Conservation (phyloP, 2,888 invertebrate species). For the Stenodema calcarata region DNA sequence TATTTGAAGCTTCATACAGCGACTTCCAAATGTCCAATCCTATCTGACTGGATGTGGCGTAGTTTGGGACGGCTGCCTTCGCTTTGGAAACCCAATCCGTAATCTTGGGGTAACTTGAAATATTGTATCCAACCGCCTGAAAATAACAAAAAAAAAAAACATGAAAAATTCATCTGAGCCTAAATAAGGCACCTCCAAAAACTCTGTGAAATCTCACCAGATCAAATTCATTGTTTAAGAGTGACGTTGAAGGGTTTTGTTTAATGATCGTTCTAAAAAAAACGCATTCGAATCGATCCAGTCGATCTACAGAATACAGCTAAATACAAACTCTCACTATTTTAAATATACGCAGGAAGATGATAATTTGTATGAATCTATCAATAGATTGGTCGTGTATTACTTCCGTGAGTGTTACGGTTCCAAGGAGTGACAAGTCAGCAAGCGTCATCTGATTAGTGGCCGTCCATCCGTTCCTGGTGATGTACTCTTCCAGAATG, state of each 20-base stretch:
- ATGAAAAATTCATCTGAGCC: too few relatives aligned
- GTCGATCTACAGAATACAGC: too few relatives aligned
- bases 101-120: constrained; percentile 73
- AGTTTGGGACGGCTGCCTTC: constrained; percentile 68
- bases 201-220: too few relatives aligned
- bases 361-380: neutral
- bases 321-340: too few relatives aligned
- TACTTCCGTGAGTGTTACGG: constrained; percentile 75
- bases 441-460: constrained; percentile 79
- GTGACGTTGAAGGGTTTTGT: too few relatives aligned
- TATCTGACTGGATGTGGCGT: constrained; percentile 62
- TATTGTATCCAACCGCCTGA: constrained; percentile 67
- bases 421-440: constrained; percentile 73
- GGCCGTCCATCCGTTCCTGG: constrained; percentile 73
- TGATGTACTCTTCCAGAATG: constrained; percentile 41
- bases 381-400: neutral
- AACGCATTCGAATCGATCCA: too few relatives aligned
- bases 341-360: too few relatives aligned
- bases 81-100: constrained; percentile 69
- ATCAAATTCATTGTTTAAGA: too few relatives aligned
- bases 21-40: constrained; percentile 57
- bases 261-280: too few relatives aligned
- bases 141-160: too few relatives aligned
- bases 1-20: constrained; percentile 52
- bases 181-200: too few relatives aligned